Base-by-base conservation (phyloP, 2,888 invertebrate species). In the Adelphocoris suturalis region DNA sequence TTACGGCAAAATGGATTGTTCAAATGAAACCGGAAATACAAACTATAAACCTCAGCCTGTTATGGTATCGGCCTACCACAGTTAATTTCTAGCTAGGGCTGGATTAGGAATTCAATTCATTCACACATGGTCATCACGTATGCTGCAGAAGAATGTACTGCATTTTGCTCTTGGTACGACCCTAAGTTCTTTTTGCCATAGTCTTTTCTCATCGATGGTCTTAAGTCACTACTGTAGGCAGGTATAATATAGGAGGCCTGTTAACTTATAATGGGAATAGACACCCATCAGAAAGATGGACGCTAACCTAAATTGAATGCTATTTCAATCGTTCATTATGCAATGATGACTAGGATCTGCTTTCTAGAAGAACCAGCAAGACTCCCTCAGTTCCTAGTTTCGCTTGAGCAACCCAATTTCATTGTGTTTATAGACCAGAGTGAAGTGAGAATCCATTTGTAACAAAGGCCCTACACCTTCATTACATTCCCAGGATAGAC, bases 391-490 rank as follows among this genome's bases (percentile, higher is more conserved):
- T 68, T 23, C 27, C 23, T 19, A 23, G 11, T n/a, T 61, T 68
- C 23, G 23, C 11, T 12, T 12, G 23, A 68, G 23, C 68, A 68
- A 68, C 68, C 23, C 68, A 68, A 19, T 23, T 23, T 68, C 19
- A 19, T n/a, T 68, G 68, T 23, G 68, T 68, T 68, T 68, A 68
- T 68, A 23, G 12, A 68, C 68, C 52, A 52, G 68, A 68, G 23
- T 23, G 68, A 23, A 68, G 68, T 23, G 68, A 23, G 12, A 68
- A 23, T 4, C 19, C 68, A 23, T 68, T 68, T 68, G 68, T 68
- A 68, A 68, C 68, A 23, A 68, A 68, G 68, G 68, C 68, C 27
- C 68, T 68, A 68, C 68, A 68, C 23, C 68, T 68, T 68, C 68
- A 68, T 68, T 68, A 23, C 68, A 27, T 68, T 68, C 68, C 68